Evolutionary conservation across 2,888 invertebrate species (phyloP), one percentile per base, ranked within the genome.

Genomic region (Microctonus hyperodae): DNA sequence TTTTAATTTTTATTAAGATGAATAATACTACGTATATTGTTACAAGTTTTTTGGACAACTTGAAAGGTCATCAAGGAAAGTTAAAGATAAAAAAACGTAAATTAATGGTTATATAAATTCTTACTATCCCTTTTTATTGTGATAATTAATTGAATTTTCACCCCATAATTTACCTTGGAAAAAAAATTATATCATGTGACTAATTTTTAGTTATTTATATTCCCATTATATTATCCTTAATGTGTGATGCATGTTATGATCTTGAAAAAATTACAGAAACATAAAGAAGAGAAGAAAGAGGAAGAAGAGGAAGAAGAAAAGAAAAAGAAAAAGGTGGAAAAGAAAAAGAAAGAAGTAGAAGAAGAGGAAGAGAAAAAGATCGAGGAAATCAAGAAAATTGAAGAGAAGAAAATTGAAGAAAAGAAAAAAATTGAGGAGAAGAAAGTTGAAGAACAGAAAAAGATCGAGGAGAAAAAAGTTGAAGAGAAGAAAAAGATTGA

Each of bases 211-310:
- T 20, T 16, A 16, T 44, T 5, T 16, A 6, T 20, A 7, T 5
- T 3, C 28, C 7, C 37, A 13, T 22, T 9, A 28, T 55, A 25
- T 33, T 55, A 53, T 9, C 22, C 20, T 5, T 57, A 37, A 48
- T 56, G 70, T 70, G n/a, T n/a, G 64, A 73, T 69, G 79, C 80
- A 81, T 79, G 79, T 51, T 56, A 74, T 70, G 57, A 25, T 63
- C 67, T 72, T 58, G 60, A 61, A 51, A 59, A 59, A 58, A 67
- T 73, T 81, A 1, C 74, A 76, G 77, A 81, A 82, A 69, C 83
- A 82, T 68, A 79, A 84, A 57, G 85, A 86, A 9, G 84, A 86
- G 72, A 83, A 87, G 81, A 85, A 77, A 40, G 74, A 78, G 33
- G 73, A 76, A 33, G 71, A 79, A 40, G 69, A 71, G n/a, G 67